Percentiles rank a stretch among this genome's conserved stretches.
phyloP scores from a whole-genome alignment of 2,888 invertebrate species.

The Pyrochroa serraticornis region DNA sequence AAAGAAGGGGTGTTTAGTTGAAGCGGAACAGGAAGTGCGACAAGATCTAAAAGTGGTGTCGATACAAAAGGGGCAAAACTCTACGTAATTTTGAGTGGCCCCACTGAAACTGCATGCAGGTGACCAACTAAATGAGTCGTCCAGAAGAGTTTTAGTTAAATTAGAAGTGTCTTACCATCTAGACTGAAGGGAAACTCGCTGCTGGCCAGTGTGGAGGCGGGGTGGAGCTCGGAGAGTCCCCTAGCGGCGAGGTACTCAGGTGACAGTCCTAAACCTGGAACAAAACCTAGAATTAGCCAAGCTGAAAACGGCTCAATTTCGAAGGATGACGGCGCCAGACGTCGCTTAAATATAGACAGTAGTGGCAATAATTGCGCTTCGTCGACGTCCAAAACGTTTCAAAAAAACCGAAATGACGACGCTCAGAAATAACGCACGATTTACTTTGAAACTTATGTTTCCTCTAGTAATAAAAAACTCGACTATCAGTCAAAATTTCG shows the following conservation, averaged over 20 bases:
- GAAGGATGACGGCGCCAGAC: conserved; percentile 21
- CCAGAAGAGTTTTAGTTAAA: conserved; percentile 4
- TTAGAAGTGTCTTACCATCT: conserved; percentile 70
- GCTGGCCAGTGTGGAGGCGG: conserved; percentile 76
- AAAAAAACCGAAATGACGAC: conserved; percentile 18
- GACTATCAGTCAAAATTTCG: conserved; percentile 22
- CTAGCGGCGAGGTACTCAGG: conserved; percentile 68
- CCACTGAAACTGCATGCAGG: too few species aligned
- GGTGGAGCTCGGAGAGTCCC: conserved; percentile 63
- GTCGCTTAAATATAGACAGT: conserved; percentile 24
- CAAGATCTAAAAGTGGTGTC: too few species aligned
- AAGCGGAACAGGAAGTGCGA: neutral
- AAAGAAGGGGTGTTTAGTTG: neutral
- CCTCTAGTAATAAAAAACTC: conserved; percentile 24
- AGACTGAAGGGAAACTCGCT: conserved; percentile 90
- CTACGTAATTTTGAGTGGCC: too few species aligned
- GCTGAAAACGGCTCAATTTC: conserved; percentile 12
- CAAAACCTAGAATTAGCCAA: conserved; percentile 32
- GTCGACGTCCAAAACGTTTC: conserved; percentile 16
- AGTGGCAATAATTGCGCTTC: conserved; percentile 22
- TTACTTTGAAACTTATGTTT: conserved; percentile 34
- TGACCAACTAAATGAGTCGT: too few species aligned
- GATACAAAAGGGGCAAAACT: too few species aligned
- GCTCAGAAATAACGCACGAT: conserved; percentile 30
- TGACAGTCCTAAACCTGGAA: conserved; percentile 65